These are phyloP conservation scores for Clarias batrachus DNA, from an alignment of 2,113 vertebrate genomes.

Conservation along the genomic window DNA sequence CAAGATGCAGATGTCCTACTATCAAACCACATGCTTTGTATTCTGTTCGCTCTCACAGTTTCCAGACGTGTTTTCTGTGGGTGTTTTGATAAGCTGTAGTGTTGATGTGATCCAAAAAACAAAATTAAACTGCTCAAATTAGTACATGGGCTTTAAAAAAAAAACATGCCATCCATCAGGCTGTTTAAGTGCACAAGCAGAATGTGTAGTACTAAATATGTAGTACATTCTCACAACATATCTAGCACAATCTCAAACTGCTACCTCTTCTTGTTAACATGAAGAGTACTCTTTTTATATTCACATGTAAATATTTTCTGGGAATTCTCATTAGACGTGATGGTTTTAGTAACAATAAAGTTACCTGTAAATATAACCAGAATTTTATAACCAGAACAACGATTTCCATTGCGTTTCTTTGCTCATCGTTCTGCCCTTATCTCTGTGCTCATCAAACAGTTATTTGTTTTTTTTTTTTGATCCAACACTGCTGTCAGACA, in stretches of 20 bases:
- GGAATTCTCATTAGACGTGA: neutral
- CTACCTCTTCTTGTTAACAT: neutral
- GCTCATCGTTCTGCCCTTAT: neutral
- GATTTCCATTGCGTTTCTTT: neutral
- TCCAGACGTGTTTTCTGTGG: slow-evolving; percentile 14
- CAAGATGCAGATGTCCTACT: slow-evolving; percentile 10
- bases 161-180: neutral
- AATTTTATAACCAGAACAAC: neutral
- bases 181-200: neutral
- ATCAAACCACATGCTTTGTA: neutral
- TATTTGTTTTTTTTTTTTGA: neutral
- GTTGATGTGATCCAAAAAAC: neutral
- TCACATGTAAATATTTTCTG: neutral
- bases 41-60: slow-evolving; percentile 25
- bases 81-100: neutral
- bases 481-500: neutral
- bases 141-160: slow-evolving; percentile 7
- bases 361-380: neutral
- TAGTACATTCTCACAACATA: too few relatives aligned
- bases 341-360: neutral
- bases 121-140: neutral
- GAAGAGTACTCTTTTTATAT: too few relatives aligned
- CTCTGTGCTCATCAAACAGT: neutral
- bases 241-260: neutral
- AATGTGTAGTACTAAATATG: neutral